Evolutionary conservation across 2,797 vertebrate genomes (phyloP).

Genomic region (Lateolabrax maculatus): DNA sequence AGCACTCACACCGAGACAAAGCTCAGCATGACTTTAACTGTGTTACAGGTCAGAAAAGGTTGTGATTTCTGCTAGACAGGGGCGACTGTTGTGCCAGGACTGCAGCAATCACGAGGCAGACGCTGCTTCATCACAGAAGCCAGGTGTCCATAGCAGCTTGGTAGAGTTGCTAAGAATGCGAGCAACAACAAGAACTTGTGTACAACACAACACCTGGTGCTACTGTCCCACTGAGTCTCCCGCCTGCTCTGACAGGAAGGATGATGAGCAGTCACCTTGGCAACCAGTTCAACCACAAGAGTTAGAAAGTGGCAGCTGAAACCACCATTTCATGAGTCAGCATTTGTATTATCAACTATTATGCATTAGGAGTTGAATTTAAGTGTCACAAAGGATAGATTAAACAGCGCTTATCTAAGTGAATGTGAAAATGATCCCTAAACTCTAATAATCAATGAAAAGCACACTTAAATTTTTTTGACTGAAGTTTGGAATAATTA

Average conservation of each 20-base stretch:
- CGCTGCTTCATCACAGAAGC: slow-evolving; percentile 67
- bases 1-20: slow-evolving; percentile 60
- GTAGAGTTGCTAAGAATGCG: slow-evolving; percentile 60
- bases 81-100: slow-evolving; percentile 68
- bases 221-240: slow-evolving; percentile 53
- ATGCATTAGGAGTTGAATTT: not conserved
- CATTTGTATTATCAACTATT: slow-evolving; percentile 9
- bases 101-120: slow-evolving; percentile 58
- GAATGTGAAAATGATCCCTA: slow-evolving; percentile 17
- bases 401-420: slow-evolving; percentile 17
- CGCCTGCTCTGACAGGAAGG: slow-evolving; percentile 59
- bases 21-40: slow-evolving; percentile 66
- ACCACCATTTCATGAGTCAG: not conserved
- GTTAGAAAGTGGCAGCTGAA: slow-evolving; percentile 11
- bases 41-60: slow-evolving; percentile 76
- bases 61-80: slow-evolving; percentile 52
- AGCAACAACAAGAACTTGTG: slow-evolving; percentile 75
- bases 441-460: slow-evolving; percentile 12
- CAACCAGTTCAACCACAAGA: slow-evolving; percentile 45
- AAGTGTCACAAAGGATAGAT: slow-evolving; percentile 11
- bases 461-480: slow-evolving; percentile 21
- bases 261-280: slow-evolving; percentile 69
- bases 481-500: slow-evolving; percentile 30
- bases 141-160: slow-evolving; percentile 80
- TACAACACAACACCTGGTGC: slow-evolving; percentile 78